A percentile compares a stretch with the other conserved stretches of the same genome.
Evolutionary conservation across 2,113 vertebrate species (phyloP).

Genomic region (human (Homo sapiens)): GRCh38 chr1:214650001-214650500

Average conservation of each 20-base stretch:
- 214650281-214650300: neutral
- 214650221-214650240: neutral
- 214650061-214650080: neutral
- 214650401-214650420: neutral
- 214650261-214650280: neutral
- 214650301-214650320: neutral
- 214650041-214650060: neutral
- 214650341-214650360: too few relatives aligned
- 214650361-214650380: neutral
- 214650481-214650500: neutral
- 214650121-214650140: neutral
- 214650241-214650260: neutral
- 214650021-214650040: neutral
- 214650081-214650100: neutral
- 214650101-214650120: neutral
- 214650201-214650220: neutral
- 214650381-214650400: neutral
- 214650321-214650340: neutral
- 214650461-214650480: neutral
- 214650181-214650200: neutral
- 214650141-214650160: neutral
- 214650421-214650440: neutral
- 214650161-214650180: neutral
- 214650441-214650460: neutral
- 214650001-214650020: neutral